Conservation (phyloP, 2,113 vertebrate species). For the Cardinalis cardinalis region DNA sequence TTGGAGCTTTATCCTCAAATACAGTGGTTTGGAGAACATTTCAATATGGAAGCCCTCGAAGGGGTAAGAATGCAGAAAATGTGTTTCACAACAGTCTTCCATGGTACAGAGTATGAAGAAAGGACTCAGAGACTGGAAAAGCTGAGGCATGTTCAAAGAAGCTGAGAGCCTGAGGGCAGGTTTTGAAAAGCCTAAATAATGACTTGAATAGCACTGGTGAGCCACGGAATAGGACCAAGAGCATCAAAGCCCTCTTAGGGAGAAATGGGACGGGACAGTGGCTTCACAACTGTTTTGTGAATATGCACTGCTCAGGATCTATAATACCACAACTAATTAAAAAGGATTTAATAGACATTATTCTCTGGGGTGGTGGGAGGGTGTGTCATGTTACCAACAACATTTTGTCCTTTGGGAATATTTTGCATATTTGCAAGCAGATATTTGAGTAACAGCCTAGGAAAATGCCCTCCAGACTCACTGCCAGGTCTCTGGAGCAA, state of each 20-base stretch:
- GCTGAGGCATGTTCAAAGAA: conserved; percentile 58
- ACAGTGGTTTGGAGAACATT: not conserved
- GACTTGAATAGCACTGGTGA: conserved; percentile 45
- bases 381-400: conserved; percentile 11
- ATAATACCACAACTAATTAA: conserved; percentile 31
- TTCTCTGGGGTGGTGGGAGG: not conserved
- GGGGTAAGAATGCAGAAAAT: conserved; percentile 50
- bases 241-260: conserved; percentile 43
- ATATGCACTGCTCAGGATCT: not conserved
- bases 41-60: conserved; percentile 49
- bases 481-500: conserved; percentile 29
- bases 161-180: not conserved
- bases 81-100: conserved; percentile 51
- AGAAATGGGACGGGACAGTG: conserved; percentile 10
- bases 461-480: conserved; percentile 52
- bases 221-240: conserved; percentile 35
- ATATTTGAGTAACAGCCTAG: conserved; percentile 25
- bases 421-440: conserved; percentile 23
- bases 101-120: conserved; percentile 44
- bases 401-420: conserved; percentile 4
- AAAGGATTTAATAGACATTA: conserved; percentile 24
- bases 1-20: conserved; percentile 4
- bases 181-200: conserved; percentile 57
- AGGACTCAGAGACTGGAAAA: conserved; percentile 35
- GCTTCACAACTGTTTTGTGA: not conserved